Percentiles rank a stretch among this genome's conserved stretches.
Conservation (phyloP, 2,113 vertebrate genomes). For the Lophura nycthemera region DNA sequence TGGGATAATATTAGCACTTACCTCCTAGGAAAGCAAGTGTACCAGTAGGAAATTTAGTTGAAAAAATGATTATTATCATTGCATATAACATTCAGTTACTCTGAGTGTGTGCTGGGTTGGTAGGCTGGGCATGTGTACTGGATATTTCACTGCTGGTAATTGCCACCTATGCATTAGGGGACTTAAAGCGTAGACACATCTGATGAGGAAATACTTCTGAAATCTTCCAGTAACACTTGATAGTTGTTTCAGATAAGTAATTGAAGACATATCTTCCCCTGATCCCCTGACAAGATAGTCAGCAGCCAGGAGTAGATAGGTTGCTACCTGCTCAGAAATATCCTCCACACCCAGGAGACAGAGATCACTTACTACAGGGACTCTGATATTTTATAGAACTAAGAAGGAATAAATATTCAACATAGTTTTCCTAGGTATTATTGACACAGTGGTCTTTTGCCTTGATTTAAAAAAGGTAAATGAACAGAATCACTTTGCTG, state of each 20-base stretch:
- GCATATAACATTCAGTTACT: background rate
- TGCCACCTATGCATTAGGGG: conserved; percentile 1
- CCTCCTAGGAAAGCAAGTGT: conserved; percentile 25
- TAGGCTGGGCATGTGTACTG: background rate
- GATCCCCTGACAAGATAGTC: conserved; percentile 28
- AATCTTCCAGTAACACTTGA: conserved; percentile 4
- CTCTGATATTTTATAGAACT: conserved; percentile 15
- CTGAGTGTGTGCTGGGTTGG: background rate
- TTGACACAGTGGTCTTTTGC: background rate
- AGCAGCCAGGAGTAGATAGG: conserved; percentile 19
- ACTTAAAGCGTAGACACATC: background rate
- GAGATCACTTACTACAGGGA: conserved; percentile 34
- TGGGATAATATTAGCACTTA: conserved; percentile 3
- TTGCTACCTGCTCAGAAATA: conserved; percentile 41
- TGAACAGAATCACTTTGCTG: background rate
- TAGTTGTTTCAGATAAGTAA: conserved; percentile 38
- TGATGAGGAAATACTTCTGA: conserved; percentile 14
- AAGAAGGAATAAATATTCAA: conserved; percentile 54
- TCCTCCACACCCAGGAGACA: conserved; percentile 26
- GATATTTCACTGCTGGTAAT: conserved; percentile 41
- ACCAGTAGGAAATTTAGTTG: conserved; percentile 26
- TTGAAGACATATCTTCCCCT: conserved; percentile 4
- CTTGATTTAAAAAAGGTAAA: background rate
- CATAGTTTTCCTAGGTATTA: background rate
- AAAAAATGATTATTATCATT: conserved; percentile 5